Base-by-base conservation (phyloP, 1,140 invertebrate species). In the Halotydeus destructor region DNA sequence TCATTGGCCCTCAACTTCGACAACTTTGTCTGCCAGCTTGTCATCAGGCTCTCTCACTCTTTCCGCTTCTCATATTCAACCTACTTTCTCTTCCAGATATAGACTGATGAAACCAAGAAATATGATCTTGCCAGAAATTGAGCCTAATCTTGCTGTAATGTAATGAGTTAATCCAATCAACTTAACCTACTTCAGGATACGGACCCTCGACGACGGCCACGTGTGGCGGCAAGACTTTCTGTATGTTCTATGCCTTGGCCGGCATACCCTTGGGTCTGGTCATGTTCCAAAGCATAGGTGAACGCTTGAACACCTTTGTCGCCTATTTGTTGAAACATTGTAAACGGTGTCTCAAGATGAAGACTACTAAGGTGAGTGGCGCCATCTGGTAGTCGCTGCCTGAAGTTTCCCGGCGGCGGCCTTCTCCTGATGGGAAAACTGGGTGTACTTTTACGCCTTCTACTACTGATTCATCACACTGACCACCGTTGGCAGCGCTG, bases 381-480 rank as follows among this genome's bases (percentile, higher is more conserved):
- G 11, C 4, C n/a, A 14, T 25, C 18, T 39, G 9, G n/a, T n/a
- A n/a, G n/a, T n/a, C n/a, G n/a, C n/a, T n/a, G n/a, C n/a, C n/a
- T n/a, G n/a, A n/a, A n/a, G n/a, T n/a, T n/a, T n/a, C n/a, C n/a
- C n/a, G 32, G 91, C 93, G 1, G 81, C 81, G 1, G 84, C 86
- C 1, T 99, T 98, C 62, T 83, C 81, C 5, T 67, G 74, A 23
- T 94, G 93, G 55, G 93, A 99, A 58, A 76, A 79, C 2, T 98
- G 93, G 93, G 76, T 78, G 43, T 97, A 96, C 57, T 89, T 97
- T 54, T 88, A 98, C 57, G 84, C 84, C 42, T 82, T 98, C 51
- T 99, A 99, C 61, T 99, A 98, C 58, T 98, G 89, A 57, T 97
- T 98, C 60, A 88, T 96, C 34, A 98, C 91, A 0, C 64, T 98